These are phyloP conservation scores for Poeciliopsis paucimaculata DNA, from an alignment of 2,797 vertebrate species.

Conservation along the genomic window DNA sequence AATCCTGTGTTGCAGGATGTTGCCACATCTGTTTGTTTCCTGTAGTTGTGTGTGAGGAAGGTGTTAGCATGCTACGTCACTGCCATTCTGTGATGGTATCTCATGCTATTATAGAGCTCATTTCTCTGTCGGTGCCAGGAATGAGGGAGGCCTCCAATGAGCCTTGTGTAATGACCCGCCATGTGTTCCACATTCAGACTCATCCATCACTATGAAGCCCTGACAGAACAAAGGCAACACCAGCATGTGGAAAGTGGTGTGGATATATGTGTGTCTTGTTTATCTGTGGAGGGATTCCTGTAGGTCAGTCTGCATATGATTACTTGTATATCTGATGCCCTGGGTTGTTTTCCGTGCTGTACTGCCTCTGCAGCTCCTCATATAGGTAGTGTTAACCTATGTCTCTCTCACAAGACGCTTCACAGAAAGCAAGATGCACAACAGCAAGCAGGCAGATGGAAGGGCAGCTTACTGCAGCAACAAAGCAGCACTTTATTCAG, in stretches of 20 bases:
- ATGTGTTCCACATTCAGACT: constrained; percentile 36
- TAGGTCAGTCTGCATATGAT: not conserved
- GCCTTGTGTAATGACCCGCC: constrained; percentile 60
- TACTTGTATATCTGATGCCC: not conserved
- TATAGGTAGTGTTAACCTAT: constrained; percentile 75
- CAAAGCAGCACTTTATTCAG: constrained; percentile 59
- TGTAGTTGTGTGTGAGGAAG: constrained; percentile 9
- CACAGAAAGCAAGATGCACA: constrained; percentile 46
- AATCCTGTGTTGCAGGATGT: not conserved
- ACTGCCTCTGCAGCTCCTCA: constrained; percentile 46
- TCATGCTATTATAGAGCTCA: constrained; percentile 24
- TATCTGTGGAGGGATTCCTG: constrained; percentile 4
- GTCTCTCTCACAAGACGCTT: constrained; percentile 71
- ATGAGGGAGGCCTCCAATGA: constrained; percentile 21
- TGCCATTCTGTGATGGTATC: constrained; percentile 50
- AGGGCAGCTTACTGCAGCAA: constrained; percentile 55
- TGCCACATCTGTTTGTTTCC: constrained; percentile 18
- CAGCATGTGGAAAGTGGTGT: constrained; percentile 7
- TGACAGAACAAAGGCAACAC: constrained; percentile 62
- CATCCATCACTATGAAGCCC: constrained; percentile 64
- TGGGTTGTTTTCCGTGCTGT: constrained; percentile 22
- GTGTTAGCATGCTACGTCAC: constrained; percentile 29
- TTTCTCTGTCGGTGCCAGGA: constrained; percentile 48
- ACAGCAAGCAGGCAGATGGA: constrained; percentile 32
- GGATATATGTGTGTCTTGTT: not conserved